Percentiles rank a stretch among this genome's conserved stretches.
Conservation (phyloP, 1,140 invertebrate genomes). For the Scaptomyza hsui region DNA sequence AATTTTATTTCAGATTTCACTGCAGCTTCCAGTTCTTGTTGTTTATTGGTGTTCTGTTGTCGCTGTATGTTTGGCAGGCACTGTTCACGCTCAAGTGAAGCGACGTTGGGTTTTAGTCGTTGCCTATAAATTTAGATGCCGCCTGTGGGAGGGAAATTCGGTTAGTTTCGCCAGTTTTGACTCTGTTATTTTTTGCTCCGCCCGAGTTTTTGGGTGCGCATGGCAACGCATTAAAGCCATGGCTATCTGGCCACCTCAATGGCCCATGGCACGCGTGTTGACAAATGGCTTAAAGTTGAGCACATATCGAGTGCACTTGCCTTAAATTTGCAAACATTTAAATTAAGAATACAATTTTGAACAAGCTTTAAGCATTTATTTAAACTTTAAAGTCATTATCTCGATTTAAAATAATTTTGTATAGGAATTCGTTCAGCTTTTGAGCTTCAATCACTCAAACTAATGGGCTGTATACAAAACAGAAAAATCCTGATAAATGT, state of each 20-base stretch:
- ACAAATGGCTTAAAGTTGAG: constrained; percentile 70
- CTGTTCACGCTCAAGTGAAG: constrained; percentile 80
- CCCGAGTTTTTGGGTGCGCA: constrained; percentile 6
- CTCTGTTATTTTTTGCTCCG: neutral
- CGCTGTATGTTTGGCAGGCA: constrained; percentile 56
- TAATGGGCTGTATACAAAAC: constrained; percentile 12
- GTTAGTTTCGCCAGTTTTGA: constrained; percentile 8
- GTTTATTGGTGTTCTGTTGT: constrained; percentile 23
- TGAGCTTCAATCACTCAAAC: constrained; percentile 8
- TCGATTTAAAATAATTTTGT: constrained; percentile 8
- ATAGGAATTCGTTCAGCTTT: constrained; percentile 4
- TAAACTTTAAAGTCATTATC: constrained; percentile 2
- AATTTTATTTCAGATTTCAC: constrained; percentile 63
- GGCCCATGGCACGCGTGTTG: constrained; percentile 40
- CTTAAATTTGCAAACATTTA: constrained; percentile 6
- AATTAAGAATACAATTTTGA: too few species aligned
- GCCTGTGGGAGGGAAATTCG: constrained; percentile 46
- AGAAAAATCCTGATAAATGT: constrained; percentile 60
- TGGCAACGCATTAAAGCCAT: constrained; percentile 61
- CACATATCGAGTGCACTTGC: too few species aligned
- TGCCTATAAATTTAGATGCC: constrained; percentile 71
- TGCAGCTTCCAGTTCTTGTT: constrained; percentile 22
- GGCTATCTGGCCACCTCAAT: neutral
- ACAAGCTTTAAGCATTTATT: neutral
- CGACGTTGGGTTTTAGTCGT: constrained; percentile 69